A percentile compares a stretch with the other conserved stretches of the same genome.
These are phyloP conservation scores for Eupithecia pulchellata DNA, from an alignment of 2,888 invertebrate species.

Conservation along the genomic window DNA sequence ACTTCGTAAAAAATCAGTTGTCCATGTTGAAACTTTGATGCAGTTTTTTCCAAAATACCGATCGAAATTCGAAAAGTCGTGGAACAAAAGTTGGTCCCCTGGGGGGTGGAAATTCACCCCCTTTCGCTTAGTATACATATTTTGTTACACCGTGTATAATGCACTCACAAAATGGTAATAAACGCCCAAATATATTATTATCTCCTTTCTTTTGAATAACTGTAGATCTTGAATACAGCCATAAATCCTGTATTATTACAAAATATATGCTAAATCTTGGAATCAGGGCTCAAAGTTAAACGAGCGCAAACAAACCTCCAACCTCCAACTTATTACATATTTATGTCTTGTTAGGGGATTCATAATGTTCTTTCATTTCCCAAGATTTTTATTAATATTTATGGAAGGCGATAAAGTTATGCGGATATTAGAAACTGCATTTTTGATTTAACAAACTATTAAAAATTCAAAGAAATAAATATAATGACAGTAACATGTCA, in stretches of 20 bases:
- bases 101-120: no score
- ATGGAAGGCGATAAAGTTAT: background rate
- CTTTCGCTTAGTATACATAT: no score
- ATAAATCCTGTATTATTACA: background rate
- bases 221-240: background rate
- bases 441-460: background rate
- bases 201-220: background rate
- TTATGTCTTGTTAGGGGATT: constrained; percentile 3
- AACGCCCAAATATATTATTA: no score
- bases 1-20: no score
- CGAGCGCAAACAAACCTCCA: background rate
- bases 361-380: constrained; percentile 23
- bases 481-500: no score
- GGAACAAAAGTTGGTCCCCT: no score
- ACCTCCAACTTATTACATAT: background rate
- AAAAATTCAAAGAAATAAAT: no score
- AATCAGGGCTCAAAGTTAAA: constrained; percentile 1
- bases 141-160: no score
- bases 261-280: constrained; percentile 2
- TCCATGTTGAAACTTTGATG: no score
- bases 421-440: background rate
- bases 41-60: no score
- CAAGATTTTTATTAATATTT: background rate
- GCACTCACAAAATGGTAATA: no score
- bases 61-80: no score